Evolutionary conservation across 2,113 vertebrate species (phyloP), one percentile per base, ranked within the genome.

Genomic region (Suncus etruscus): DNA sequence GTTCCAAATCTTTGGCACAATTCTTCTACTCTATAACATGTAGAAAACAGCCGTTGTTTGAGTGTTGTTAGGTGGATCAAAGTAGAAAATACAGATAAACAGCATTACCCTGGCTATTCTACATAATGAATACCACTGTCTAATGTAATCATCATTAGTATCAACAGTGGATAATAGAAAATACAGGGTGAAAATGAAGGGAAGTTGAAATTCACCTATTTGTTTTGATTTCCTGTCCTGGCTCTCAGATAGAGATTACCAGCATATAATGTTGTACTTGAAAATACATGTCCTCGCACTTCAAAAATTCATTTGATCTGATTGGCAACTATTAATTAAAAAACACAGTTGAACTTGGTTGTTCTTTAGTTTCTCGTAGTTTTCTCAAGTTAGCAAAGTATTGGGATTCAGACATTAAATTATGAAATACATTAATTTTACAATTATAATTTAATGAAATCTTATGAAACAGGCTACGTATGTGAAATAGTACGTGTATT

Each of bases 81-180:
- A 73, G 83, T 58, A 83, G 83, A 69, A 86, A 79, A 63, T 81
- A 69, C 29, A 75, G 69, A 85, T 7, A 94, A 70, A 85, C 5
- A 94, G 29, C 31, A 74, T 20, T 20, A 82, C 32, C 1, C 29
- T 77, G 14, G 18, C 47, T 72, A 72, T 45, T 48, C 16, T 89
- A 80, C 69, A 6, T 89, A 69, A 15, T 76, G n/a, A 90, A 65
- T 77, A 27, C 76, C 65, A 45, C 27, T 82, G 14, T 4, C 47
- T 73, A 83, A 18, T 47, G 50, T 79, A 7, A 86, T 51, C 65
- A 93, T 20, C 11, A 80, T 45, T 32, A 69, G 63, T 47, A 27
- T 27, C 79, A 86, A 89, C 7, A 87, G 27, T 29, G 12, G 6
- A 9, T 27, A 72, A 22, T 77, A 39, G 25, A 22, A 81, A 87